These are phyloP conservation scores for Aromia moschata DNA, from an alignment of 2,888 invertebrate genomes.

Conservation along the genomic window DNA sequence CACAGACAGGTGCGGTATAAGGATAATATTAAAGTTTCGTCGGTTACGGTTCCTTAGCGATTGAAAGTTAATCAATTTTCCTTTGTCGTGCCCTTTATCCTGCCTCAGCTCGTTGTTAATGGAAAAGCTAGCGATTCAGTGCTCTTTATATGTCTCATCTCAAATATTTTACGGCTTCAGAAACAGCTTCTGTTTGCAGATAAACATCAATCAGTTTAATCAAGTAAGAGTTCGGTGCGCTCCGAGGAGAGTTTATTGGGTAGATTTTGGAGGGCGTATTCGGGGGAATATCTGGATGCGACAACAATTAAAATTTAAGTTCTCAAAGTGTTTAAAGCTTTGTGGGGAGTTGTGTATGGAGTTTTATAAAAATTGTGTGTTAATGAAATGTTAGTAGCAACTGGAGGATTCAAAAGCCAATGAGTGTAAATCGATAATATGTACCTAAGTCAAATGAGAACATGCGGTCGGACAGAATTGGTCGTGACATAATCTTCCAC, in stretches of 20 bases:
- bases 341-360: no score
- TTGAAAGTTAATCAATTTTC: conserved; percentile 17
- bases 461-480: no score
- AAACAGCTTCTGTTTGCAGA: conserved; percentile 4
- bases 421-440: no score
- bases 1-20: neutral
- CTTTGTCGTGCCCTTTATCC: conserved; percentile 1
- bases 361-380: no score
- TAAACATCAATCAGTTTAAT: conserved; percentile 5
- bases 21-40: conserved; percentile 3
- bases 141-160: conserved; percentile 5
- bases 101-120: neutral
- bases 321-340: no score
- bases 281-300: no score
- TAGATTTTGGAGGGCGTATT: no score
- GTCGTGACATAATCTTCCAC: no score
- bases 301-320: no score
- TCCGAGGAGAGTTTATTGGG: neutral
- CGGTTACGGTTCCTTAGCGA: neutral
- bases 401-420: no score
- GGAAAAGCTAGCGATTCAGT: neutral
- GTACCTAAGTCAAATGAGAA: no score
- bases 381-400: no score
- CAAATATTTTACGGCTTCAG: conserved; percentile 6
- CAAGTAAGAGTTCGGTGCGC: neutral